A percentile compares a stretch with the other conserved stretches of the same genome.
Evolutionary conservation across 2,888 invertebrate species (phyloP).

Genomic region (Xiphydria camelus): DNA sequence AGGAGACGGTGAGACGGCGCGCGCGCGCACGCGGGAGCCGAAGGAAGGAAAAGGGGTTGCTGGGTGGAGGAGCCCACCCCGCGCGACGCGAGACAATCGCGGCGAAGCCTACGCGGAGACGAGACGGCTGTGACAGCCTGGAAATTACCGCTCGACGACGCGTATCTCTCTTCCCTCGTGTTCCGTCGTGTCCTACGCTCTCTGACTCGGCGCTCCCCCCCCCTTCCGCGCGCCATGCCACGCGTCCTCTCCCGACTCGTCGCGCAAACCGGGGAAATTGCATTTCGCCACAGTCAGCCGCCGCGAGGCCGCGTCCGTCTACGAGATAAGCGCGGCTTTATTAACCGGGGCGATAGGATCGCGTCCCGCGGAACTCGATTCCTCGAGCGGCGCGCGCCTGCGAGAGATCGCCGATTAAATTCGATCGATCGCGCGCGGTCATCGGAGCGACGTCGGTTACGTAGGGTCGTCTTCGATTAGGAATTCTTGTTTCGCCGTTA

Average conservation of each 20-base stretch:
- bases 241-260: not conserved
- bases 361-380: too few species aligned
- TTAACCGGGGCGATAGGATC: constrained; percentile 16
- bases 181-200: constrained; percentile 2
- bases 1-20: not conserved
- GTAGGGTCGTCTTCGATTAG: too few species aligned
- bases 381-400: too few species aligned
- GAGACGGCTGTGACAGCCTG: constrained; percentile 45
- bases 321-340: constrained; percentile 13
- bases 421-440: too few species aligned
- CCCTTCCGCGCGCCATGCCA: not conserved
- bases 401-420: too few species aligned
- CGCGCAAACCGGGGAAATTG: constrained; percentile 23
- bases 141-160: constrained; percentile 48
- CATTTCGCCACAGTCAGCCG: constrained; percentile 18
- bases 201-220: not conserved
- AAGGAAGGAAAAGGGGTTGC: not conserved
- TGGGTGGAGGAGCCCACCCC: not conserved
- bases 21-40: not conserved
- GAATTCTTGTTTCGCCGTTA: too few species aligned
- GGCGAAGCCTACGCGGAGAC: not conserved
- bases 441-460: too few species aligned
- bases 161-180: constrained; percentile 2
- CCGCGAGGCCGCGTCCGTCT: too few species aligned
- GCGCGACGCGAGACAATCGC: too few species aligned